These are phyloP conservation scores for Bos javanicus DNA, from an alignment of 2,113 vertebrate genomes.

Conservation along the genomic window DNA sequence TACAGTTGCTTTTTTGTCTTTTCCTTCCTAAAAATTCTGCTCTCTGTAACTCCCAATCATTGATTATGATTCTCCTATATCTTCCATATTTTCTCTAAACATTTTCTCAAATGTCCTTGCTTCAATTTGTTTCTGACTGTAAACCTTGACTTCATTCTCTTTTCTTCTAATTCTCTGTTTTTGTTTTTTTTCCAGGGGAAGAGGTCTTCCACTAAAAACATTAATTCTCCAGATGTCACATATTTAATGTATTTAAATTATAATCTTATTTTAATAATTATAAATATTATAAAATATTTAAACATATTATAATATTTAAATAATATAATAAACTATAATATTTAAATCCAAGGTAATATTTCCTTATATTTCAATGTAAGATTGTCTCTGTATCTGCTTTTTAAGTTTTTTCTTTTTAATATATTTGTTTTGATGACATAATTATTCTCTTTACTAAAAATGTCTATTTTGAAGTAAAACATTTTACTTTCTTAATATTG, in stretches of 20 bases:
- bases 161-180: not conserved
- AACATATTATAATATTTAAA: not conserved
- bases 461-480: not conserved
- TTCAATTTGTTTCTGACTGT: not conserved
- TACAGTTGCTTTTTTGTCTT: not conserved
- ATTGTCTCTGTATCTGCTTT: not conserved
- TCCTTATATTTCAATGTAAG: not conserved
- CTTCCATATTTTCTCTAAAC: not conserved
- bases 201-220: not conserved
- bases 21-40: not conserved
- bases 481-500: not conserved
- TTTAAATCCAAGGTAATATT: not conserved
- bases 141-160: not conserved
- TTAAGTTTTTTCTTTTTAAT: not conserved
- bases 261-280: not conserved
- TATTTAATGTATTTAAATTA: not conserved
- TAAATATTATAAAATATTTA: not conserved
- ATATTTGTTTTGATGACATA: not conserved
- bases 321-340: not conserved
- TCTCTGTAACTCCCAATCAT: not conserved
- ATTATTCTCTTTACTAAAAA: not conserved
- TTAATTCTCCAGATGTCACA: not conserved
- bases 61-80: not conserved
- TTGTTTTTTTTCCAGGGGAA: accelerated
- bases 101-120: not conserved